A percentile compares a stretch with the other conserved stretches of the same genome.
Conservation (phyloP, 2,113 vertebrate species). For the Caloenas nicobarica region DNA sequence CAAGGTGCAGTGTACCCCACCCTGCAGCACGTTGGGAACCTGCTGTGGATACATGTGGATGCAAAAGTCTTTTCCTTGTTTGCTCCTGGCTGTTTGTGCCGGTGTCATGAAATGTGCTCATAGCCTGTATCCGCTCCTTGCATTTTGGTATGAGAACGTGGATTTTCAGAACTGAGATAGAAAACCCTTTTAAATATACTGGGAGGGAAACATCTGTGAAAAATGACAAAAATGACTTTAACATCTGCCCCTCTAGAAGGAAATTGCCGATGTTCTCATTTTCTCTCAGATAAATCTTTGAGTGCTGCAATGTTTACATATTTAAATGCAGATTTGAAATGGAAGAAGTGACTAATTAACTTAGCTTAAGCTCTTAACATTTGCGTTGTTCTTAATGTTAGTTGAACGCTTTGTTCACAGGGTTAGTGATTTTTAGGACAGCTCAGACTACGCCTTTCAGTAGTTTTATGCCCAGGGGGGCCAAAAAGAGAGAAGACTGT, state of each 20-base stretch:
- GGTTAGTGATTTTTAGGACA: not conserved
- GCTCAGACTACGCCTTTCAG: not conserved
- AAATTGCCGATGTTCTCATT: slow-evolving; percentile 49
- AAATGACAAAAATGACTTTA: slow-evolving; percentile 33
- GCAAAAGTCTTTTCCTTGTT: not conserved
- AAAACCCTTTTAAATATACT: slow-evolving; percentile 31
- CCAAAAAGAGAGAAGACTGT: not conserved
- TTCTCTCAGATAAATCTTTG: slow-evolving; percentile 52
- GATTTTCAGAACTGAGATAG: slow-evolving; percentile 30
- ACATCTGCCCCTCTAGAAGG: slow-evolving; percentile 62
- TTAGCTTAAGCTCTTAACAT: slow-evolving; percentile 3
- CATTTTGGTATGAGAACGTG: not conserved
- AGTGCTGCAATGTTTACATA: slow-evolving; percentile 47
- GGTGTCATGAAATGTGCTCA: not conserved
- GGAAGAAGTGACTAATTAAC: slow-evolving; percentile 54
- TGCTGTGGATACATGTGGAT: not conserved
- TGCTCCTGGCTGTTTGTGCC: not conserved
- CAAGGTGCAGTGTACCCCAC: not conserved
- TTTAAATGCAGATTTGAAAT: slow-evolving; percentile 40
- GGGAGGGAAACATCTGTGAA: slow-evolving; percentile 68
- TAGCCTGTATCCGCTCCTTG: not conserved
- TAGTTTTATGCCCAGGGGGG: not conserved
- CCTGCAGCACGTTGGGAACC: not conserved
- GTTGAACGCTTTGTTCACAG: not conserved
- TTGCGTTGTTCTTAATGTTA: slow-evolving; percentile 38